A percentile compares a stretch with the other conserved stretches of the same genome.
These are phyloP conservation scores for Epizoanthus rinbou DNA, from an alignment of 92 coral and sea anemone genomes.

Conservation along the genomic window DNA sequence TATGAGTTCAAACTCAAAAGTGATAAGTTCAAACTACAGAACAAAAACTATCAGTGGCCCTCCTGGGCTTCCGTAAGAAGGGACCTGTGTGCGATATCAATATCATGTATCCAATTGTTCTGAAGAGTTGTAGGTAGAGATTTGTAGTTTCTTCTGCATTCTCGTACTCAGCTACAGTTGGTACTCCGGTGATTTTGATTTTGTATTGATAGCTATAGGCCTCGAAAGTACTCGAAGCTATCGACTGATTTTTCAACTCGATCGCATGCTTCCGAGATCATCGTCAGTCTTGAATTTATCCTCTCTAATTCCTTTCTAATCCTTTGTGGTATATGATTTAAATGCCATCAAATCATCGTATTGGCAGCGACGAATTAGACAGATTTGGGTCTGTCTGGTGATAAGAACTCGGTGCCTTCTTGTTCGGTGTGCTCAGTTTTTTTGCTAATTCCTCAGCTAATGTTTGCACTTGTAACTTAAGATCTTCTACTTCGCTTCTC, in stretches of 20 bases:
- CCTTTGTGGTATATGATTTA: slow-evolving; percentile 12
- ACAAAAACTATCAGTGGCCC: too few species aligned
- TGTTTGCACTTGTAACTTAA: slow-evolving; percentile 24
- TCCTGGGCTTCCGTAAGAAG: background rate
- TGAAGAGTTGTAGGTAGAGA: slow-evolving; percentile 47
- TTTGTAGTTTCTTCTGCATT: slow-evolving; percentile 43
- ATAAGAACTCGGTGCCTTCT: background rate
- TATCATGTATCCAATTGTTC: slow-evolving; percentile 45
- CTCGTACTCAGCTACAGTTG: slow-evolving; percentile 21
- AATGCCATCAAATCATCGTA: slow-evolving; percentile 37
- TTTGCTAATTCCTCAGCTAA: slow-evolving; percentile 35
- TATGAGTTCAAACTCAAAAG: too few species aligned
- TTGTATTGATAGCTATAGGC: slow-evolving; percentile 46
- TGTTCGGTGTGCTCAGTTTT: slow-evolving; percentile 20
- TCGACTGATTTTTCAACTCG: slow-evolving; percentile 41
- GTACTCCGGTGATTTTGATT: slow-evolving; percentile 46
- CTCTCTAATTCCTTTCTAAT: slow-evolving; percentile 9
- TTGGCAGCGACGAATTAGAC: slow-evolving; percentile 39
- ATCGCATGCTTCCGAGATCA: slow-evolving; percentile 11
- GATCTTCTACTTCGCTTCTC: slow-evolving; percentile 31
- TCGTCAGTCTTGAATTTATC: background rate
- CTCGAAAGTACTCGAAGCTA: slow-evolving; percentile 18
- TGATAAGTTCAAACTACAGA: too few species aligned
- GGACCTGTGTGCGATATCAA: slow-evolving; percentile 62
- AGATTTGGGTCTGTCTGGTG: slow-evolving; percentile 33